phyloP scores from a whole-genome alignment of 2,888 invertebrate species.

The Caenorhabditis sinica region DNA sequence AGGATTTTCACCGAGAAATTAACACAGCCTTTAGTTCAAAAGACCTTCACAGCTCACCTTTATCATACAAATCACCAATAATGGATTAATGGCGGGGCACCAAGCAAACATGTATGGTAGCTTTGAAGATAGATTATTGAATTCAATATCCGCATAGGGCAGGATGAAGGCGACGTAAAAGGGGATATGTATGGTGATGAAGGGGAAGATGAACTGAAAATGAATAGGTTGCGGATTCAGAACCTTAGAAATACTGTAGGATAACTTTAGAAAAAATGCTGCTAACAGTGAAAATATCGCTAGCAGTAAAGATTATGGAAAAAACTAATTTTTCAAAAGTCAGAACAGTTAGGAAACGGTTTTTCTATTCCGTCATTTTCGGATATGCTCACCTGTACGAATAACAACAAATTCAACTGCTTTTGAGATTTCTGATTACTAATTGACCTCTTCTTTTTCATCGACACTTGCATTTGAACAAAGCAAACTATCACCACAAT shows the following conservation, averaged over 20 bases:
- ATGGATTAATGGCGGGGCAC: conserved; percentile 63
- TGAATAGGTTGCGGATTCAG: background rate
- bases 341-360: no score
- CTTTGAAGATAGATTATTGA: conserved; percentile 22
- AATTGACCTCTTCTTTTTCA: conserved; percentile 37
- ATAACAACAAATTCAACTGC: conserved; percentile 45
- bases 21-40: no score
- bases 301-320: no score
- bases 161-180: conserved; percentile 57
- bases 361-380: background rate
- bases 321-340: no score
- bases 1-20: no score
- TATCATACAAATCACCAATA: conserved; percentile 59
- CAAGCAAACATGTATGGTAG: conserved; percentile 58
- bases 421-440: conserved; percentile 34
- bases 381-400: conserved; percentile 15
- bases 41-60: conserved; percentile 16
- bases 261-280: background rate
- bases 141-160: conserved; percentile 41
- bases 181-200: conserved; percentile 61
- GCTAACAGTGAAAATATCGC: no score
- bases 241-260: no score
- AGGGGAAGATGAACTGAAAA: conserved; percentile 60
- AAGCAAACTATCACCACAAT: conserved; percentile 40
- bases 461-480: conserved; percentile 25